Evolutionary conservation across 2,113 vertebrate species (phyloP).

Genomic region (Prionailurus viverrinus): DNA sequence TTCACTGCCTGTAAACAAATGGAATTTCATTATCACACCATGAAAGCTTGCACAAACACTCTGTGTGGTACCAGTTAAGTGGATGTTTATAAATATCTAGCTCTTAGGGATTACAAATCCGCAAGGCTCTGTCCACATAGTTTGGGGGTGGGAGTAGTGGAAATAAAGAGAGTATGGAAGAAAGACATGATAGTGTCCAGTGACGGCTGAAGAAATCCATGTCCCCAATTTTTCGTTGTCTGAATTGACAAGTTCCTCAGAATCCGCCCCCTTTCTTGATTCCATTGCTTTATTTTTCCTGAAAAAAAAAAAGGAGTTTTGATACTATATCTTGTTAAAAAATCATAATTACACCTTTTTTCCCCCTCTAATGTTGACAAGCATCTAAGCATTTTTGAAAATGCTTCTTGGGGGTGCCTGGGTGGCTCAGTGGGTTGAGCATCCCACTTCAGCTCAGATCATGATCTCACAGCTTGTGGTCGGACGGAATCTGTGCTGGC

Average conservation of each 20-base stretch:
- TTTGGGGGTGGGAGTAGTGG: background rate
- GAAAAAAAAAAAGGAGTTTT: background rate
- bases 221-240: too few species aligned
- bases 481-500: too few species aligned
- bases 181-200: background rate
- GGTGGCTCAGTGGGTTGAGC: too few species aligned
- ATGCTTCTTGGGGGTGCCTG: background rate
- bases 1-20: background rate
- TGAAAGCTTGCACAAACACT: background rate
- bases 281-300: background rate
- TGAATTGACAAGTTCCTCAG: rapidly evolving
- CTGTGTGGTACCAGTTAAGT: background rate
- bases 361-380: rapidly evolving
- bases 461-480: too few species aligned
- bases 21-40: background rate
- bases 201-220: background rate
- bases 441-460: too few species aligned
- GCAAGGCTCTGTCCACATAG: rapidly evolving
- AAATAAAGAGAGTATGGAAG: background rate
- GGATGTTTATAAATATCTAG: background rate
- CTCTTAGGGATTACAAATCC: background rate
- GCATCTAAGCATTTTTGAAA: background rate
- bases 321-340: background rate
- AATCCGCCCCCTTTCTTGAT: rapidly evolving
- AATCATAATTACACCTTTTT: background rate